Percentiles rank a stretch among this genome's conserved stretches.
Evolutionary conservation across 2,888 invertebrate genomes (phyloP).

Genomic region (Melikaiella ostensackeni): DNA sequence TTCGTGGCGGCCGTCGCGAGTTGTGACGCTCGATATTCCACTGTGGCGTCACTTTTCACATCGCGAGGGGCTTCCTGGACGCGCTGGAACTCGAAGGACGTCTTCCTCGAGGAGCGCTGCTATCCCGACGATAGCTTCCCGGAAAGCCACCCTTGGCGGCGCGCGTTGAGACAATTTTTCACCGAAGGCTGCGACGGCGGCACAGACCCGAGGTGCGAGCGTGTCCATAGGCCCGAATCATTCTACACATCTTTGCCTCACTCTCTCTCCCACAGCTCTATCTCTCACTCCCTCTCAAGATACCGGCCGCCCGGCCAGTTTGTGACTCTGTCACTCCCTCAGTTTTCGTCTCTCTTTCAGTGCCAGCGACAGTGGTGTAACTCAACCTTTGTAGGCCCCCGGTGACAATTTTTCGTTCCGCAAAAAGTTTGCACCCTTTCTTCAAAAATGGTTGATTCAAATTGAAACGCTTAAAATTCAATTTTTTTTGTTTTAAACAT

Average conservation of each 20-base stretch:
- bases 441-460: background rate
- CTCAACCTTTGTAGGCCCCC: background rate
- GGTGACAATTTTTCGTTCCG: background rate
- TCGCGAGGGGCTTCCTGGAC: conserved; percentile 10
- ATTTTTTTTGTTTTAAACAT: too few relatives aligned
- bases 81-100: background rate
- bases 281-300: conserved; percentile 41
- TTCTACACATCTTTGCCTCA: conserved; percentile 50
- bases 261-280: conserved; percentile 40
- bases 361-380: background rate
- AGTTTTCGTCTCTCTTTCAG: conserved; percentile 29
- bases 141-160: conserved; percentile 33
- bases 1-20: conserved; percentile 44
- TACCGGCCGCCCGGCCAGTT: conserved; percentile 32
- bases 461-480: too few relatives aligned
- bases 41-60: conserved; percentile 42
- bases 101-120: conserved; percentile 18
- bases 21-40: conserved; percentile 51
- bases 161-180: conserved; percentile 37
- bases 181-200: conserved; percentile 58
- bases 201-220: conserved; percentile 70
- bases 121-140: conserved; percentile 25
- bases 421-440: too few relatives aligned
- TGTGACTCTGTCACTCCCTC: conserved; percentile 44
- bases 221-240: conserved; percentile 69